Evolutionary conservation across 2,888 invertebrate species (phyloP).

Genomic region (Chloroclysta siterata): DNA sequence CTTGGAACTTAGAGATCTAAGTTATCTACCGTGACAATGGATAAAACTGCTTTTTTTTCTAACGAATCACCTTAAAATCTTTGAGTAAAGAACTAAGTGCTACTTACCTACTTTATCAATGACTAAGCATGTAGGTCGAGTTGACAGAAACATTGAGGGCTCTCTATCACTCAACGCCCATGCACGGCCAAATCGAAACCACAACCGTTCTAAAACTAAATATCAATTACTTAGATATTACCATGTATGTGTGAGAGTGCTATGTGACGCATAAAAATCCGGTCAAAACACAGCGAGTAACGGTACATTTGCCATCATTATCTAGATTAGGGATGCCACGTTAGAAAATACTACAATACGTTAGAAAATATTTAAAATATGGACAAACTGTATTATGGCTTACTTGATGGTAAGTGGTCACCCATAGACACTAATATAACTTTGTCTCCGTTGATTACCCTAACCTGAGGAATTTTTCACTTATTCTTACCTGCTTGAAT

Average conservation of each 20-base stretch:
- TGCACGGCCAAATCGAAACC: constrained; percentile 25
- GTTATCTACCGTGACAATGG: too few species aligned
- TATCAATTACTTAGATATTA: constrained; percentile 47
- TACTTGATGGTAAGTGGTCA: too few species aligned
- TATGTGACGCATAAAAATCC: constrained; percentile 42
- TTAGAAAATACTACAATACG: constrained; percentile 18
- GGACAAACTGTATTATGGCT: too few species aligned
- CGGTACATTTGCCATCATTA: constrained; percentile 46
- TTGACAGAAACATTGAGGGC: constrained; percentile 32
- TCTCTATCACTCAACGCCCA: constrained; percentile 40
- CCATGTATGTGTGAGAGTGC: constrained; percentile 42
- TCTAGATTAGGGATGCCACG: constrained; percentile 14
- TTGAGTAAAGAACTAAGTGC: neutral
- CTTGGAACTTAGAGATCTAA: too few species aligned
- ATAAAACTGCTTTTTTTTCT: too few species aligned
- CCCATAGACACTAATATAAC: too few species aligned
- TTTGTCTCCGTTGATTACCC: too few species aligned
- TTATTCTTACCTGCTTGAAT: too few species aligned
- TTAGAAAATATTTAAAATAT: too few species aligned
- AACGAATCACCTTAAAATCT: too few species aligned
- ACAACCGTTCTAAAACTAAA: constrained; percentile 45
- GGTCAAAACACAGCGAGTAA: constrained; percentile 43
- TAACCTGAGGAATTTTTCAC: too few species aligned
- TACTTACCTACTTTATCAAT: neutral
- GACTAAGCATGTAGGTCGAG: constrained; percentile 25